These are phyloP conservation scores for Himalopsyche anomala DNA, from an alignment of 2,888 invertebrate genomes.

Conservation along the genomic window DNA sequence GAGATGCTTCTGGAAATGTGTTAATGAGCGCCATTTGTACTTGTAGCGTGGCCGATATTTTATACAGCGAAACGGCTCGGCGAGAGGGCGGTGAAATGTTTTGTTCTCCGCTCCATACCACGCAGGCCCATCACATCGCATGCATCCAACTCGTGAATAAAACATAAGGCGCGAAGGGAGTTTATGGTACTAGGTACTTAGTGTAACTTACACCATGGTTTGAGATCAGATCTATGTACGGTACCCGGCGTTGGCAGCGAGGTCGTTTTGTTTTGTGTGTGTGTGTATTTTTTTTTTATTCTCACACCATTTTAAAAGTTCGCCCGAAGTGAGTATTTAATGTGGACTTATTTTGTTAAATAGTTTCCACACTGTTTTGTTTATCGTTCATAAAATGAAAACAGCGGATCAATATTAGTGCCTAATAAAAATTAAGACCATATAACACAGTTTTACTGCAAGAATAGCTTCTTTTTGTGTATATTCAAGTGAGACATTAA, in stretches of 20 bases:
- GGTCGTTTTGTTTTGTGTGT: background rate
- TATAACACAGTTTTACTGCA: no score
- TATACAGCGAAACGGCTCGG: background rate
- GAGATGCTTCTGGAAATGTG: constrained; percentile 21
- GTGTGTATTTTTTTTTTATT: background rate
- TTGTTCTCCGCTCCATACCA: background rate
- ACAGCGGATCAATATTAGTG: no score
- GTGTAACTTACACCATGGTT: constrained; percentile 11
- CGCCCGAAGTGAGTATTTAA: background rate
- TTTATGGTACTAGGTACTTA: constrained; percentile 1
- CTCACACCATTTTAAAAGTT: background rate
- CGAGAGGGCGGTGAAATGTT: constrained; percentile 9
- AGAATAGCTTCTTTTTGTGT: no score
- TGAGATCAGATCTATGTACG: constrained; percentile 2
- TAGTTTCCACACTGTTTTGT: no score
- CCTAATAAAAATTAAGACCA: no score
- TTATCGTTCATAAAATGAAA: no score
- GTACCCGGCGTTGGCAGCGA: background rate
- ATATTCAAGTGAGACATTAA: no score
- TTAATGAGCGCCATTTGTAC: constrained; percentile 30
- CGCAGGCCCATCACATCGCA: constrained; percentile 9
- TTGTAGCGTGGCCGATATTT: constrained; percentile 30
- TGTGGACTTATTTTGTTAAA: no score
- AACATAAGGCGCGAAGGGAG: constrained; percentile 1
- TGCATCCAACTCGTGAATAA: constrained; percentile 23